These are phyloP conservation scores for Butorides virescens DNA, from an alignment of 2,113 vertebrate genomes.

Conservation along the genomic window DNA sequence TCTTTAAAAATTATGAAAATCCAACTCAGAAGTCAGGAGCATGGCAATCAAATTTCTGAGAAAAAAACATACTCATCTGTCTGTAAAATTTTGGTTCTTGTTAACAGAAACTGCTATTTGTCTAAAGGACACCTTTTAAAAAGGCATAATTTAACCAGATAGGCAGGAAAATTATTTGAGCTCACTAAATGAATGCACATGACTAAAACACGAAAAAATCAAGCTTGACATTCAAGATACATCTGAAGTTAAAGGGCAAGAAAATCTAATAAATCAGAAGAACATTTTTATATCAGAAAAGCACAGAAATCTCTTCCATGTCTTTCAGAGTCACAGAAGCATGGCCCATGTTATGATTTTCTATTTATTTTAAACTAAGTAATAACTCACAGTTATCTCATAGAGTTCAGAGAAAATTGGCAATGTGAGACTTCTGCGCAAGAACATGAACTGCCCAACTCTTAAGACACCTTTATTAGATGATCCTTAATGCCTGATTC, in stretches of 20 bases:
- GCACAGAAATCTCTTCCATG: neutral
- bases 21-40: neutral
- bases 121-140: conserved; percentile 36
- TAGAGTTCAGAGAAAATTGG: neutral
- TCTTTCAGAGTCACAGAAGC: conserved; percentile 11
- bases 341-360: neutral
- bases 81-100: neutral
- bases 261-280: conserved; percentile 41
- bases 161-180: conserved; percentile 33
- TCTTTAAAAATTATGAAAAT: neutral
- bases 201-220: conserved; percentile 33
- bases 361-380: conserved; percentile 40
- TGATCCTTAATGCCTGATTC: neutral
- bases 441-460: neutral
- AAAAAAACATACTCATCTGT: neutral
- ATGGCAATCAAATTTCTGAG: neutral
- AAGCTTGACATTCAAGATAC: conserved; percentile 47
- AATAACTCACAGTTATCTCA: neutral
- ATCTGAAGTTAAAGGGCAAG: conserved; percentile 54
- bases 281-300: conserved; percentile 27
- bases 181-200: conserved; percentile 41
- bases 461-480: neutral
- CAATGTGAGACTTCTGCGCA: neutral
- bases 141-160: conserved; percentile 15
- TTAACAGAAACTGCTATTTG: conserved; percentile 16